Evolutionary conservation across 2,888 invertebrate species (phyloP).

Genomic region (Nomada lathburiana): DNA sequence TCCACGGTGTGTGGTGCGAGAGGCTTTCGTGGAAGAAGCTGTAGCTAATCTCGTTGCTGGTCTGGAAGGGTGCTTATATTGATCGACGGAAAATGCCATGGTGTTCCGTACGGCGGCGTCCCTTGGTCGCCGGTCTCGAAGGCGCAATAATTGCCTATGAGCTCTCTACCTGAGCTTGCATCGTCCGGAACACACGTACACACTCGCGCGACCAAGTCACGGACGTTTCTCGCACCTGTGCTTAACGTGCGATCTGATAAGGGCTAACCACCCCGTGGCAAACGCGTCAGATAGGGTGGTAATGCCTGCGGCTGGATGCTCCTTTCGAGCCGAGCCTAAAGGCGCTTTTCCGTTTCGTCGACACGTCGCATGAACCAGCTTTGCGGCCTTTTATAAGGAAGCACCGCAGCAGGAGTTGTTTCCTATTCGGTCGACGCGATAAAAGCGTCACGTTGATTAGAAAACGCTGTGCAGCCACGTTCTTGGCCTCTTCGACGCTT

Average conservation of each 20-base stretch:
- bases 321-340: conserved; percentile 77
- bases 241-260: conserved; percentile 79
- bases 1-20: background rate
- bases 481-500: background rate
- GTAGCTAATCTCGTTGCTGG: conserved; percentile 35
- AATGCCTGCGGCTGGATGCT: conserved; percentile 79
- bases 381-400: conserved; percentile 22
- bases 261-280: conserved; percentile 75
- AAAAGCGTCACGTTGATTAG: conserved; percentile 19
- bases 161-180: conserved; percentile 4
- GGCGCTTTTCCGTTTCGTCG: conserved; percentile 75
- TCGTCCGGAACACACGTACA: background rate
- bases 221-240: conserved; percentile 75
- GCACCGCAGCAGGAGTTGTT: conserved; percentile 21
- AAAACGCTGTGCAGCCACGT: background rate
- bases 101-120: conserved; percentile 27
- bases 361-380: conserved; percentile 52
- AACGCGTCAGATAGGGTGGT: conserved; percentile 75
- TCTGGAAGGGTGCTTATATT: conserved; percentile 46
- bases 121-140: conserved; percentile 24
- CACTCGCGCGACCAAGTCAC: conserved; percentile 12
- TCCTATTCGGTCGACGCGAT: conserved; percentile 30
- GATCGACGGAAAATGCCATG: conserved; percentile 57
- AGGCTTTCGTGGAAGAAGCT: conserved; percentile 25
- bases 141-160: conserved; percentile 43